phyloP scores from a whole-genome alignment of 2,888 invertebrate genomes.

The Aporophyla nigra region DNA sequence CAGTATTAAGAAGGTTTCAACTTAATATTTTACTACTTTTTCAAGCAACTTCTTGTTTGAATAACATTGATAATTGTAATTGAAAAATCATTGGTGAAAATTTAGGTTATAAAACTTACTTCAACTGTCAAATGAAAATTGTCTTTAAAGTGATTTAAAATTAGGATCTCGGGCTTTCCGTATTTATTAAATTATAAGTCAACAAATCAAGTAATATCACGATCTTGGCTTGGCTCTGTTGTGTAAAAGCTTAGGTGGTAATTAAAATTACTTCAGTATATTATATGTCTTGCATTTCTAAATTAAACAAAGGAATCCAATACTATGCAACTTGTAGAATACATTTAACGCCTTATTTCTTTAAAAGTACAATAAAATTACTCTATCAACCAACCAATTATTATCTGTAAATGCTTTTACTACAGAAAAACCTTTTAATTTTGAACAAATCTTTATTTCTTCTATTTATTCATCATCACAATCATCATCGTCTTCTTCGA shows the following conservation, averaged over 20 bases:
- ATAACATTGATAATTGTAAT: no score
- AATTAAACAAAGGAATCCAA: neutral
- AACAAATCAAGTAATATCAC: no score
- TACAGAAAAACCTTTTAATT: neutral
- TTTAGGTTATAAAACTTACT: no score
- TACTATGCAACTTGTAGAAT: neutral
- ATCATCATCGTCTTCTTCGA: conserved; percentile 43
- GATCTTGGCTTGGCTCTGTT: neutral
- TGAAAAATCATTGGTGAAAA: no score
- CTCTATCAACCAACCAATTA: neutral
- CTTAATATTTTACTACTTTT: no score
- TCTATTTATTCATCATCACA: conserved; percentile 40
- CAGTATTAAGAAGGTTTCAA: no score
- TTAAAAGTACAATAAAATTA: neutral
- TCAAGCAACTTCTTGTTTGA: no score
- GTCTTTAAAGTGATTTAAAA: no score
- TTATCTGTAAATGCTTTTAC: neutral
- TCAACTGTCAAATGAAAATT: no score
- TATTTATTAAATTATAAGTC: no score
- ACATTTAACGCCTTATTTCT: neutral
- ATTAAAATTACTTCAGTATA: neutral
- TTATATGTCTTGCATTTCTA: neutral
- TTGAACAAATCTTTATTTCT: conserved; percentile 1
- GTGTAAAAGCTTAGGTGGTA: neutral
- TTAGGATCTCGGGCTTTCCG: no score